Base-by-base conservation (phyloP, 2,113 vertebrate species). In the Alligator mississippiensis region DNA sequence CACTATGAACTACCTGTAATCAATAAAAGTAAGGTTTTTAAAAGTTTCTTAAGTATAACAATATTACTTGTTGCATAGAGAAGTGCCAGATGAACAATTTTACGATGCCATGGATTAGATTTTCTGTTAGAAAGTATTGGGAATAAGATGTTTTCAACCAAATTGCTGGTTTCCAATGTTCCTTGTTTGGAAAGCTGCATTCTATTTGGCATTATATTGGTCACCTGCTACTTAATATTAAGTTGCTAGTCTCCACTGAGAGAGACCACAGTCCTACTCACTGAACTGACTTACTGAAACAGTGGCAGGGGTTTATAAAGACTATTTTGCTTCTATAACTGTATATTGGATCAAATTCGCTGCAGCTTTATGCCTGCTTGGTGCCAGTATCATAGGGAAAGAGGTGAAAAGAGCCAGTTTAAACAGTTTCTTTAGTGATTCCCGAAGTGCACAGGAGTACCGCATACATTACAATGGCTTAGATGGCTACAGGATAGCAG, bases 401-500 rank as follows among this genome's bases (percentile, higher is more conserved):
- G 6, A 22, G 77, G 17, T 62, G 28, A 62, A 76, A 72, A 70
- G 34, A 85, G 68, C 34, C n/a, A 12, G 2, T 77, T 77, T 88
- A 14, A 15, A 4, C 4, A 3, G 38, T 63, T 82, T 28, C 60
- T 5, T n/a, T 59, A 79, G 76, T 47, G 47, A 22, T 55, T 75
- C 12, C 12, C 47, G 9, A 47, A 28, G 22, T 66, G 8, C 24
- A 57, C 87, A 24, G 11, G 11, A 57, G 7, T 72, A 5, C 75
- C 17, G n/a, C 15, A 60, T 77, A 87, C 61, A n/a, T 10, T 1
- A 74, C 85, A 66, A 17, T 12, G 77, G 47, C 59, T 5, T 61
- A 7, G 22, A 9, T 0, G 1, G 82, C n/a, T 4, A 2, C 2
- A 13, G 19, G 19, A 0, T 80, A 38, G 2, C 55, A 76, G 62